Base-by-base conservation (phyloP, 1,140 invertebrate species). In the Zaprionus lachaisei region DNA sequence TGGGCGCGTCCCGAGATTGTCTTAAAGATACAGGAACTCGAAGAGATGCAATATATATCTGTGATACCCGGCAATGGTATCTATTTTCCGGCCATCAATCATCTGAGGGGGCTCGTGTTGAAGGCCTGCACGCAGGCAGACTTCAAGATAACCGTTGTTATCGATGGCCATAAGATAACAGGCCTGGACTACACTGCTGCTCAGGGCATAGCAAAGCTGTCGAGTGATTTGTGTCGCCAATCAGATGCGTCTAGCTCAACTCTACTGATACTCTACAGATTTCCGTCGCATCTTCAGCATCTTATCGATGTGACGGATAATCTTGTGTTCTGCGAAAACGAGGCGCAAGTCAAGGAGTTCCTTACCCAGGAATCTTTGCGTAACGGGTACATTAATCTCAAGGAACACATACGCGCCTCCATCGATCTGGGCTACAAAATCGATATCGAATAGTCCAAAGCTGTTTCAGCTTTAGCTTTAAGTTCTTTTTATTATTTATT, bases 1-100 rank as follows among this genome's bases (percentile, higher is more conserved):
- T 96, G 97, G 76, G 96, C 97, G 3, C 94, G 97, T 78, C 98
- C 98, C 4, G 94, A 94, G 57, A 93, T 97, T 37, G 92, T 94
- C 31, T 94, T 96, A 3, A 95, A 96, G 81, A 94, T 94, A 67
- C 93, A 94, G 77, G 94, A 94, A 62, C 65, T 91, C 17, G 81
- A 92, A 5, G 86, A 92, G 14, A 83, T 92, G 79, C 91, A 94
- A 64, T 95, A 95, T 72, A 81, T 95, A 14, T 85, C 94, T 2
- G 91, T 96, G 2, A 94, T 94, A 54, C 95, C 95, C 2, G 94
- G 95, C 34, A 92, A 94, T 22, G 95, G 95, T 0, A 91, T 96
- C 2, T 95, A 94, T 79, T 96, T 96, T 81, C 95, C 96, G 2
- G 94, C 95, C 3, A 94, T 95, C 5, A 94, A 96, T 80, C 95